A percentile compares a stretch with the other conserved stretches of the same genome.
Evolutionary conservation across 2,113 vertebrate genomes (phyloP).

Genomic region (Toxotes jaculatrix): DNA sequence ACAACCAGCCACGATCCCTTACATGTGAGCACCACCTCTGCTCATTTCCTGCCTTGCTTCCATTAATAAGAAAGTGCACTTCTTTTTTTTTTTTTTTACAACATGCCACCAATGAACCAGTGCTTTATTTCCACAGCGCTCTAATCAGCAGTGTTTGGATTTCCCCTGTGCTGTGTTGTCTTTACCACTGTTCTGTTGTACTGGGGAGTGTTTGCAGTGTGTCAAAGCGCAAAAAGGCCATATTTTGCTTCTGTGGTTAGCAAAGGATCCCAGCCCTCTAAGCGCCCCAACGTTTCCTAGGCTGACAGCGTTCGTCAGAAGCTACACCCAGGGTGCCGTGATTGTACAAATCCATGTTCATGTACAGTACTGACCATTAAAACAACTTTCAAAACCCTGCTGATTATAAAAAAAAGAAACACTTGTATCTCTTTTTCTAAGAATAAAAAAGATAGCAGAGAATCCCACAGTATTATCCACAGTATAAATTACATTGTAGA

Average conservation of each 20-base stretch:
- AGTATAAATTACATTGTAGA: conserved; percentile 95
- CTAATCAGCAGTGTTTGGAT: conserved; percentile 81
- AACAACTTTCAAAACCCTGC: conserved; percentile 93
- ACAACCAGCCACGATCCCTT: conserved; percentile 33
- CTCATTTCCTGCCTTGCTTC: conserved; percentile 77
- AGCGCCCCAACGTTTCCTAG: conserved; percentile 66
- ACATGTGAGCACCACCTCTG: conserved; percentile 64
- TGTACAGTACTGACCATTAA: conserved; percentile 93
- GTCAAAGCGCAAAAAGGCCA: conserved; percentile 64
- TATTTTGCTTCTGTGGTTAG: conserved; percentile 84
- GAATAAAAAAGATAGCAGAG: conserved; percentile 99
- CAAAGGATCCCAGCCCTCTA: conserved; percentile 78
- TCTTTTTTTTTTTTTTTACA: conserved; percentile 55
- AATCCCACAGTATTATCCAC: conserved; percentile 98
- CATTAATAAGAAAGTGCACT: conserved; percentile 81
- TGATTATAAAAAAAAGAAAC: conserved; percentile 95
- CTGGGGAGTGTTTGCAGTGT: conserved; percentile 35
- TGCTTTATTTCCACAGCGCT: conserved; percentile 65
- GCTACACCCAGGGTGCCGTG: conserved; percentile 85
- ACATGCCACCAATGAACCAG: conserved; percentile 59
- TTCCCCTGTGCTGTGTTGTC: conserved; percentile 74
- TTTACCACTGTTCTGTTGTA: conserved; percentile 66
- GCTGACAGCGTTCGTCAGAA: conserved; percentile 71
- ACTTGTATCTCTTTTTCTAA: conserved; percentile 87
- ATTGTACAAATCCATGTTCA: conserved; percentile 90